Base-by-base conservation (phyloP, 2,888 invertebrate genomes). In the Thera britannica region DNA sequence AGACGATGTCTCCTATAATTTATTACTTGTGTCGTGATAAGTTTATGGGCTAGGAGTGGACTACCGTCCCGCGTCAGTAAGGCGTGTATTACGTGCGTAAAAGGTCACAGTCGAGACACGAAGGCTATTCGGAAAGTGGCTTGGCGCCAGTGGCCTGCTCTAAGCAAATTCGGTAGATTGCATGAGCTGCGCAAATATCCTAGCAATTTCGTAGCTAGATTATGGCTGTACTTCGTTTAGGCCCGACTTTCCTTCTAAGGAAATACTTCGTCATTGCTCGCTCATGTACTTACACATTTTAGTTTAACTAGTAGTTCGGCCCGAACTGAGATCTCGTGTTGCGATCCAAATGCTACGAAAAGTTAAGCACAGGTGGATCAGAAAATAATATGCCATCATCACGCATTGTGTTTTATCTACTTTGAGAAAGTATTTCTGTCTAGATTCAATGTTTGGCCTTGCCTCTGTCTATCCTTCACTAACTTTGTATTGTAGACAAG, bases 91-190 rank as follows among this genome's bases (percentile, higher is more conserved):
- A 81, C 84, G 81, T 80, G 86, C 90, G 86, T 89, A 90, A 92
- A 92, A 93, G 93, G 93, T 93, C 92, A 90, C 87, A 88, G 89
- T 86, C 92, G 88, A 92, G 93, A 92, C 93, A 77, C 81, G 87
- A 90, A 92, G 91, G 92, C 90, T 91, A 90, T 90, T 89, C 89
- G 89, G 89, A 92, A 92, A 92, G 93, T 91, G 81, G 91, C 86
- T 79, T 90, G 93, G 93, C 93, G 93, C 93, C 93, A 77, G 76
- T 77, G 73, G 77, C 77, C 76, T 76, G 82, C 79, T 86, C 87
- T 88, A 89, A 87, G 86, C 88, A 86, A 90, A 91, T 92, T 91
- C 86, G 88, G 90, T 84, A 86, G 85, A 84, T 85, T 83, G 82
- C 80, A 80, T 73, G 62, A 63, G 56, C 68, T 67, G 58, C 48